Evolutionary conservation across 1,140 invertebrate species (phyloP), one percentile per base, ranked within the genome.

Genomic region (Drosophila pseudoananassae): DNA sequence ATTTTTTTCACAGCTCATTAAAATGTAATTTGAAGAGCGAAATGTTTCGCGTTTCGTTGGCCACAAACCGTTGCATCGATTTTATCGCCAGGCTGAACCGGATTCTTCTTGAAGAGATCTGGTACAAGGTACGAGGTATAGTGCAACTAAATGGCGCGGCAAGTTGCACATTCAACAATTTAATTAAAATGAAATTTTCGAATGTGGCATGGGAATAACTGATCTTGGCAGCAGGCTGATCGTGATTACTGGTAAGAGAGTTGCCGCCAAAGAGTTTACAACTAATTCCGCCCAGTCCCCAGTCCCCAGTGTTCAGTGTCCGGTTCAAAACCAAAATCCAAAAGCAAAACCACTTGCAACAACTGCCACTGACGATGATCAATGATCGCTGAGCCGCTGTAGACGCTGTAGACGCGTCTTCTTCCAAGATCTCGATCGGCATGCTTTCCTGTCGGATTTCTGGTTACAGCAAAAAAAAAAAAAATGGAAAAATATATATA

Each of bases 101-200:
- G 61, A 65, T 65, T 60, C 23, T 15, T 12, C 12, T 27, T 14
- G 40, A 7, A 12, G 12, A 20, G 5, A 45, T n/a, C 54, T n/a
- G 54, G 27, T 15, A n/a, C 20, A 3, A 15, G 36, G 1, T 29
- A 20, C 25, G 4, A 14, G 15, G 56, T 27, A 33, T 43, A 52
- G 43, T 55, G 50, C 38, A 55, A 50, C 64, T 77, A 85, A 81
- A 57, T 78, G 82, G 60, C 60, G 68, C 78, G 71, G 76, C 59
- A 69, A 63, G 57, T 43, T 73, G 74, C 38, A 78, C 83, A 87
- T 64, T 70, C 78, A 88, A 88, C 83, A 88, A 88, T 88, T 88
- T 88, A 88, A 88, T 88, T 88, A 88, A 88, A 88, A 88, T 88
- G 63, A 88, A 87, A 88, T 88, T 88, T 88, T 63, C 76, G 83